These are phyloP conservation scores for Hyphantria cunea DNA, from an alignment of 1,140 invertebrate genomes.

Conservation along the genomic window DNA sequence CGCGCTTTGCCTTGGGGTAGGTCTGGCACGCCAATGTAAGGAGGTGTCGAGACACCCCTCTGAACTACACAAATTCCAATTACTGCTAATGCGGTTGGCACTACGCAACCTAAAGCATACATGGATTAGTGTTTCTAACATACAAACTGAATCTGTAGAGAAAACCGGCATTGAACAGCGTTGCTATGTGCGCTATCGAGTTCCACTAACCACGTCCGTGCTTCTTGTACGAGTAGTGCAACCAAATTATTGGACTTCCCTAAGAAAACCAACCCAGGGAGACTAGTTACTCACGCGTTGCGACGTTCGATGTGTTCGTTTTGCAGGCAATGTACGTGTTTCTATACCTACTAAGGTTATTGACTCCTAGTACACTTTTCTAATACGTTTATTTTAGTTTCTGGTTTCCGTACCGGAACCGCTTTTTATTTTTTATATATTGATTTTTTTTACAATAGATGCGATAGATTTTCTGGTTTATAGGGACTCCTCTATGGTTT, in stretches of 20 bases:
- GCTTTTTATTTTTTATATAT: no score
- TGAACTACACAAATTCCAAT: constrained; percentile 35
- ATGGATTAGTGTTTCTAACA: no score
- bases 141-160: no score
- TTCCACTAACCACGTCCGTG: not conserved
- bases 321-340: constrained; percentile 12
- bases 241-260: constrained; percentile 64
- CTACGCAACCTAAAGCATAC: not conserved
- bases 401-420: no score
- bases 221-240: constrained; percentile 37
- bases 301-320: constrained; percentile 31
- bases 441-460: not conserved
- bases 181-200: constrained; percentile 2
- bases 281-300: constrained; percentile 43
- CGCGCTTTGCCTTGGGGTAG: constrained; percentile 56
- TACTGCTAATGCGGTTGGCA: constrained; percentile 10
- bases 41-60: constrained; percentile 50
- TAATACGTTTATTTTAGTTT: no score
- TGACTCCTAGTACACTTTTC: not conserved
- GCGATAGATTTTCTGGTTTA: no score
- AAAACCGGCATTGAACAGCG: constrained; percentile 35
- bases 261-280: constrained; percentile 61
- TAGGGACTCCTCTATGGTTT: no score
- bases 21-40: constrained; percentile 48
- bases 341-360: constrained; percentile 18